phyloP scores from a whole-genome alignment of 2,888 invertebrate genomes.

The Hypomecis atomaria region DNA sequence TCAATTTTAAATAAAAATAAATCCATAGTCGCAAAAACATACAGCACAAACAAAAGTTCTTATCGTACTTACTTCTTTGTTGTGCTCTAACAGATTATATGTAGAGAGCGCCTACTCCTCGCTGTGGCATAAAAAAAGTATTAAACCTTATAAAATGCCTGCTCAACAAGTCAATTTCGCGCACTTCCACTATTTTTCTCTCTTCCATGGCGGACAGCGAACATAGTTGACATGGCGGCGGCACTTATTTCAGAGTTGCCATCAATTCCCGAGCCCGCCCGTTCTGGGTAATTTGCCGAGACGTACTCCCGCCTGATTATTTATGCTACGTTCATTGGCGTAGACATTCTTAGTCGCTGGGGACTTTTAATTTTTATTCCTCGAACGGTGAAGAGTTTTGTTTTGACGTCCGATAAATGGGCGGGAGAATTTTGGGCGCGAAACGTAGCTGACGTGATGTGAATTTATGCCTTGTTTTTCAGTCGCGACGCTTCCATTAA shows the following conservation, averaged over 20 bases:
- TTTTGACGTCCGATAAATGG: slow-evolving; percentile 60
- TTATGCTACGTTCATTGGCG: slow-evolving; percentile 71
- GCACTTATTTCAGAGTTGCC: slow-evolving; percentile 67
- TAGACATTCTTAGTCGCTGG: slow-evolving; percentile 59
- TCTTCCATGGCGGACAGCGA: slow-evolving; percentile 38
- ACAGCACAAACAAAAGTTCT: no score
- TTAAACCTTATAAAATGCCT: no score
- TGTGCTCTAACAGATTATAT: no score
- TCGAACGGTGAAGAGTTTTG: slow-evolving; percentile 47
- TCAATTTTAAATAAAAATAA: no score
- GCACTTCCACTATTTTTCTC: no score
- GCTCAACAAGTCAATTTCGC: no score
- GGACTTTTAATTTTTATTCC: slow-evolving; percentile 61
- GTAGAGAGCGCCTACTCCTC: no score
- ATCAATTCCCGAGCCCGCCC: slow-evolving; percentile 66
- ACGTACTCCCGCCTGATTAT: slow-evolving; percentile 71
- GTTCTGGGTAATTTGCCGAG: slow-evolving; percentile 78
- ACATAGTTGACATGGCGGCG: slow-evolving; percentile 64
- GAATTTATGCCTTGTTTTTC: slow-evolving; percentile 46
- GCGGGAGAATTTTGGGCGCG: slow-evolving; percentile 47
- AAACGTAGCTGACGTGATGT: slow-evolving; percentile 46
- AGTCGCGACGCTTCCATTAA: slow-evolving; percentile 14
- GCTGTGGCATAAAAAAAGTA: no score
- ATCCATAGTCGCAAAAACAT: no score
- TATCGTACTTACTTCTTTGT: no score